A percentile compares a stretch with the other conserved stretches of the same genome.
These are phyloP conservation scores for Indicator maculatus DNA, from an alignment of 2,113 vertebrate species.

Conservation along the genomic window DNA sequence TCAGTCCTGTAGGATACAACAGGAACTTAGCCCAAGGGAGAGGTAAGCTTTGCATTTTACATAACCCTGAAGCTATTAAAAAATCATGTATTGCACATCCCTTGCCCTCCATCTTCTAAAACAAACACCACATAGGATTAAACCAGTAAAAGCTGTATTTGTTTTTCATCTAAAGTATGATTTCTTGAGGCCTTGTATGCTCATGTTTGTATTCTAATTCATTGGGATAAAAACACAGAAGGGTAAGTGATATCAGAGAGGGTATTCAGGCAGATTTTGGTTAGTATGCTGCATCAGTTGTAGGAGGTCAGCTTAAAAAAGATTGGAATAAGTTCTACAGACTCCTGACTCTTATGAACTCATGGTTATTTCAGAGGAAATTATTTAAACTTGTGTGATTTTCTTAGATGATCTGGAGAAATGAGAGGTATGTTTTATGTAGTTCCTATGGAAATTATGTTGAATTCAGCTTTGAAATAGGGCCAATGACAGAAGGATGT, in stretches of 20 bases:
- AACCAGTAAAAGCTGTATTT: background rate
- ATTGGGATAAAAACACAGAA: background rate
- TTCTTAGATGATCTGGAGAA: background rate
- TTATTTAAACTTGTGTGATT: background rate
- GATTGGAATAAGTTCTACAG: background rate
- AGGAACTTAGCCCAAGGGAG: constrained; percentile 93
- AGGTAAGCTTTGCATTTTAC: constrained; percentile 79
- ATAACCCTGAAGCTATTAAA: background rate
- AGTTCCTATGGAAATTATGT: background rate
- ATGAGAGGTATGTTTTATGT: background rate
- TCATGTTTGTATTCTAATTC: background rate
- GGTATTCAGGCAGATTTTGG: background rate
- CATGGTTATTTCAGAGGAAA: background rate
- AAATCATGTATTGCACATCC: background rate
- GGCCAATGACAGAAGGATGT: background rate
- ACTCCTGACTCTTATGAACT: background rate
- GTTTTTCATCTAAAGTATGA: background rate
- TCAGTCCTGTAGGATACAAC: constrained; percentile 98
- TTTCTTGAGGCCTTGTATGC: background rate
- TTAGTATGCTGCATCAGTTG: background rate
- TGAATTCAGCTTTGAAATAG: background rate
- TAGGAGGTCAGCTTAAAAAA: background rate
- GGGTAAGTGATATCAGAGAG: background rate
- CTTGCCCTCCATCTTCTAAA: background rate
- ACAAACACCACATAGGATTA: background rate